phyloP scores from a whole-genome alignment of 2,797 vertebrate genomes.

The Distichodus sexfasciatus region DNA sequence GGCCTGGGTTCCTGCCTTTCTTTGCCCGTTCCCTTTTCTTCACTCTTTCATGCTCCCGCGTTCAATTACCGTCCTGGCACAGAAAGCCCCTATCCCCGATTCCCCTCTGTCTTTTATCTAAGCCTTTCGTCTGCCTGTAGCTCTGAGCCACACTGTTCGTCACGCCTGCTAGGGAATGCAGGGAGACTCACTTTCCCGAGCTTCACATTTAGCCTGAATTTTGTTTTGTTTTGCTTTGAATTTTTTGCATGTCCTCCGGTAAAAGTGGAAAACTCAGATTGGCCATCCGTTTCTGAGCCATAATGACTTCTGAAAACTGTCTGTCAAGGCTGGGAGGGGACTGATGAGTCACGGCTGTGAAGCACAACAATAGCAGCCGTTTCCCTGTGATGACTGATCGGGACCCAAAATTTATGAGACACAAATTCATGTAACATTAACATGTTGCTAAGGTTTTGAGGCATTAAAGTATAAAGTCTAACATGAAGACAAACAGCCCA shows the following conservation, averaged over 20 bases:
- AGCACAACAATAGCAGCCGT: background rate
- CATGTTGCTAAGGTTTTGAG: background rate
- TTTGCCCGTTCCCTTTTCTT: background rate
- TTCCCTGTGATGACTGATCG: background rate
- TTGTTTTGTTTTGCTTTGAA: conserved; percentile 3
- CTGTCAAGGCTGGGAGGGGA: conserved; percentile 25
- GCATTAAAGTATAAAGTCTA: background rate
- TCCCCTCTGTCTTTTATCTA: conserved; percentile 28
- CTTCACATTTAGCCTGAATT: background rate
- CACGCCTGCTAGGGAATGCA: background rate
- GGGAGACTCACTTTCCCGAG: background rate
- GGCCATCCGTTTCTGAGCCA: conserved; percentile 9
- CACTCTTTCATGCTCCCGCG: conserved; percentile 11
- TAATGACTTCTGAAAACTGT: conserved; percentile 9
- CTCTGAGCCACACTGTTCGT: conserved; percentile 1
- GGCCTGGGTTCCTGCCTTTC: background rate
- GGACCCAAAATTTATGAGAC: background rate
- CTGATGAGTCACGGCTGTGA: conserved; percentile 25
- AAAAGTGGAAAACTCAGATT: conserved; percentile 1
- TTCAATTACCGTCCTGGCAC: conserved; percentile 32
- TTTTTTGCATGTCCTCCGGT: background rate
- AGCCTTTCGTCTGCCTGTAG: background rate
- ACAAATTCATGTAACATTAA: background rate
- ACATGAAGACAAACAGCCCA: too few relatives aligned
- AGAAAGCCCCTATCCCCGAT: background rate